Evolutionary conservation across 2,113 vertebrate species (phyloP).

Genomic region (Mustelus asterias): DNA sequence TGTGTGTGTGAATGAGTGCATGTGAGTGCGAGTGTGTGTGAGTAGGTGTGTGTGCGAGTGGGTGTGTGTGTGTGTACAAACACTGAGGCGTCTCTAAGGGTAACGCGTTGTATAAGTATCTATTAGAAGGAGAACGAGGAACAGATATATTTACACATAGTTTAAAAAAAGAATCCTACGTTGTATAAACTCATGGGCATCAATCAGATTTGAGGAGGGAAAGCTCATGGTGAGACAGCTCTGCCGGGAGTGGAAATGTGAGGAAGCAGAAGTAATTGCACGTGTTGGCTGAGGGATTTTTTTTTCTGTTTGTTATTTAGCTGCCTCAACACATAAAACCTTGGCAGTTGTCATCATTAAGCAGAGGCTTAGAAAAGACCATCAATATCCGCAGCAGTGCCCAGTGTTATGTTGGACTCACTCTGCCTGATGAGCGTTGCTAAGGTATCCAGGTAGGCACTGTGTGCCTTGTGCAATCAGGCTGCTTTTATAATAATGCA

Average conservation of each 20-base stretch:
- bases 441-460: not conserved
- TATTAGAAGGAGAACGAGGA: not conserved
- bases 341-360: not conserved
- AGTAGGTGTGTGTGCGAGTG: too few relatives aligned
- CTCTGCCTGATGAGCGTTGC: not conserved
- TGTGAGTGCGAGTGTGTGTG: too few relatives aligned
- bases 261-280: not conserved
- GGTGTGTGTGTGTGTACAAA: not conserved
- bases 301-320: not conserved
- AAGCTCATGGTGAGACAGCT: too few relatives aligned
- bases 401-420: not conserved
- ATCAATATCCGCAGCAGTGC: not conserved
- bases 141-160: not conserved
- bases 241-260: not conserved
- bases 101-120: not conserved
- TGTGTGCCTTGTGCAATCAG: not conserved
- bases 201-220: not conserved
- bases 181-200: not conserved
- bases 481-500: not conserved
- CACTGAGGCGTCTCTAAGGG: not conserved
- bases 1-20: too few relatives aligned
- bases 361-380: not conserved
- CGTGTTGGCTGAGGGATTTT: not conserved
- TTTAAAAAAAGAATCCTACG: not conserved
- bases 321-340: not conserved